Conservation (phyloP, 2,888 invertebrate genomes). For the Drosophila kanekoi region DNA sequence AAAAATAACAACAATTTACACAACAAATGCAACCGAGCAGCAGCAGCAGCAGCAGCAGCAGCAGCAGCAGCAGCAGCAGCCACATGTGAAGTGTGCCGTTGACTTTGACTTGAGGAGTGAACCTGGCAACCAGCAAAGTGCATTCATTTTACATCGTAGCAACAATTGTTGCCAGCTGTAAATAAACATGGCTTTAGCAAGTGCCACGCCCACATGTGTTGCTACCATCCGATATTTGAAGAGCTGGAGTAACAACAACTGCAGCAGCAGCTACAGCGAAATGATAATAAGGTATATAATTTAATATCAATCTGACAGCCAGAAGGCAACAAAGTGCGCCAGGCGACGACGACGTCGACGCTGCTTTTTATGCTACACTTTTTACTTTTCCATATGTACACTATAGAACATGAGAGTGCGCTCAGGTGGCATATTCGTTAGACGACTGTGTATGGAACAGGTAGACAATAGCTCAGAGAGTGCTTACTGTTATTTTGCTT, state of each 20-base stretch:
- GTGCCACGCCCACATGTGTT: slow-evolving; percentile 56
- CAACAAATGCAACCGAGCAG: slow-evolving; percentile 65
- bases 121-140: slow-evolving; percentile 65
- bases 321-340: slow-evolving; percentile 73
- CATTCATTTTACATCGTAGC: slow-evolving; percentile 66
- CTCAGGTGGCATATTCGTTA: not conserved
- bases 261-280: slow-evolving; percentile 40
- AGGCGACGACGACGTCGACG: slow-evolving; percentile 45
- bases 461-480: not conserved
- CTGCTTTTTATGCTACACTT: slow-evolving; percentile 67
- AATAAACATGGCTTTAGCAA: slow-evolving; percentile 77
- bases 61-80: slow-evolving; percentile 36
- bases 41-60: no score
- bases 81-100: slow-evolving; percentile 78
- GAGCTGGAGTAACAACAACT: slow-evolving; percentile 22
- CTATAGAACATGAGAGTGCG: slow-evolving; percentile 28
- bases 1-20: slow-evolving; percentile 78
- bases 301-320: slow-evolving; percentile 83
- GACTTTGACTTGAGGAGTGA: slow-evolving; percentile 64
- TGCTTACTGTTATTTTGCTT: no score
- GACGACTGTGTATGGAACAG: not conserved
- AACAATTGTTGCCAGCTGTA: slow-evolving; percentile 82
- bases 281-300: slow-evolving; percentile 85
- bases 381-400: slow-evolving; percentile 36
- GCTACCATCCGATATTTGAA: slow-evolving; percentile 38